These are phyloP conservation scores for Pyrgilauda ruficollis DNA, from an alignment of 2,113 vertebrate genomes.

Conservation along the genomic window DNA sequence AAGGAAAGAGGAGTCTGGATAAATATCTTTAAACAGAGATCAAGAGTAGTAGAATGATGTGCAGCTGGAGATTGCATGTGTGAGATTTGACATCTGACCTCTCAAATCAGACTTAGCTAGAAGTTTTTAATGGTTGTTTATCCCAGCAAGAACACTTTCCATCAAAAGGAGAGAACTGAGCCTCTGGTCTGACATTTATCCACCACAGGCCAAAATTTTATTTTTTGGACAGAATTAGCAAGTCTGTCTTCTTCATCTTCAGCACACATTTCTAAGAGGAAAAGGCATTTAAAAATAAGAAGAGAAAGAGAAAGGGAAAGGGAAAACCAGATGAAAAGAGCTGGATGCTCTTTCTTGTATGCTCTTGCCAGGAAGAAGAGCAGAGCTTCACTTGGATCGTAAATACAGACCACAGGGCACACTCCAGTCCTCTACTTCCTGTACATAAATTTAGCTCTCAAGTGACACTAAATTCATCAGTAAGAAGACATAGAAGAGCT, in stretches of 20 bases:
- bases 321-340: neutral
- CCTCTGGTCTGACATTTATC: neutral
- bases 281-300: neutral
- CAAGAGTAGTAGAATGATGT: conserved; percentile 24
- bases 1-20: conserved; percentile 13
- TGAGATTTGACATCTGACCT: conserved; percentile 39
- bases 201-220: neutral
- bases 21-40: conserved; percentile 39
- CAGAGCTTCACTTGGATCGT: neutral
- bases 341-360: neutral
- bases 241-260: neutral
- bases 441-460: neutral
- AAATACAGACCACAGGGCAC: neutral
- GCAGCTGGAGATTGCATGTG: conserved; percentile 15
- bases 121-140: conserved; percentile 28
- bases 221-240: neutral
- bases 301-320: neutral
- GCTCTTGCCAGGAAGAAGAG: neutral
- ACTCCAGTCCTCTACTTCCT: neutral
- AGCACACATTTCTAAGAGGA: neutral
- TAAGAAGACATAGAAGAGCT: neutral
- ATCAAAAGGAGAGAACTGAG: neutral
- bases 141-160: neutral
- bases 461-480: neutral
- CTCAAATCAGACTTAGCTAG: neutral